Conservation (phyloP, 2,888 invertebrate species). For the Drosophila ustulata region DNA sequence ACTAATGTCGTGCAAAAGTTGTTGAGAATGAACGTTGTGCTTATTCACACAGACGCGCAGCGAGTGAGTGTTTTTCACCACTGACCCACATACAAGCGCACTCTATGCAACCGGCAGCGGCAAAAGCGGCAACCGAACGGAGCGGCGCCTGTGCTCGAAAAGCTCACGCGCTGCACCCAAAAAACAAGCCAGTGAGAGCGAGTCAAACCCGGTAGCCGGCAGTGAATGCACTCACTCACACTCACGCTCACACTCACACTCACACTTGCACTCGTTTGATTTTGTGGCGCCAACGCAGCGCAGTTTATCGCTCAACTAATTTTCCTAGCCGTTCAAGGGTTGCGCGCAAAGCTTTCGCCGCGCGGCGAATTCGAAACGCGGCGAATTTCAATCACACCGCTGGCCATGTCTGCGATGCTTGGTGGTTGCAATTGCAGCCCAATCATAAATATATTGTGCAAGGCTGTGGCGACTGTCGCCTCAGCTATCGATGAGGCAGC, state of each 20-base stretch:
- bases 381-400: neutral
- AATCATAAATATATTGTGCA: constrained; percentile 78
- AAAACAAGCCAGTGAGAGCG: constrained; percentile 2
- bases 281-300: constrained; percentile 45
- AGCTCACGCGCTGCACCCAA: constrained; percentile 24
- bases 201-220: constrained; percentile 4
- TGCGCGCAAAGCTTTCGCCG: constrained; percentile 59
- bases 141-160: constrained; percentile 16
- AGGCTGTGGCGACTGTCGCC: constrained; percentile 51
- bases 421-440: constrained; percentile 61
- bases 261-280: neutral
- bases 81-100: constrained; percentile 77
- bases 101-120: constrained; percentile 13
- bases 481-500: constrained; percentile 29
- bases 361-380: neutral
- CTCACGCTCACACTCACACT: neutral
- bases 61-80: constrained; percentile 78
- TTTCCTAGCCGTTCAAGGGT: constrained; percentile 35
- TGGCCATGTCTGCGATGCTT: constrained; percentile 33
- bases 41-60: constrained; percentile 61
- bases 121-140: neutral
- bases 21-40: constrained; percentile 52
- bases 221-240: constrained; percentile 12
- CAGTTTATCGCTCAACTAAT: constrained; percentile 51
- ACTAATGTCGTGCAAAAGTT: constrained; percentile 54